phyloP scores from a whole-genome alignment of 37 sponge, comb jelly and placozoan genomes.

The Petrosia ficiformis region DNA sequence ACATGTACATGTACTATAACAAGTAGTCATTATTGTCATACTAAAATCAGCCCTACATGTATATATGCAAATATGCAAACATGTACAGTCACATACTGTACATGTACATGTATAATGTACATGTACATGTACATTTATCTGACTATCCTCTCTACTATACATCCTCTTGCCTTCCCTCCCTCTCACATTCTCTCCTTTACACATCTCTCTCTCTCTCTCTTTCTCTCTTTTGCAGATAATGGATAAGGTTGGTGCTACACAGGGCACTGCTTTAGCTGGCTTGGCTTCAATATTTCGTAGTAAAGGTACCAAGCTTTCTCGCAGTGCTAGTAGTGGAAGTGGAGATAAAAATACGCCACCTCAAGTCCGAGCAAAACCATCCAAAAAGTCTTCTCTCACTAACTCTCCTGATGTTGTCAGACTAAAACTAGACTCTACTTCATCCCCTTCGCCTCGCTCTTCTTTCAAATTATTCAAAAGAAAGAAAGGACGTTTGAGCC shows the following conservation, averaged over 20 bases:
- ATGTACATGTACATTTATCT: no score
- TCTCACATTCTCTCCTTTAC: no score
- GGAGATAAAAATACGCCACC: conserved; percentile 5
- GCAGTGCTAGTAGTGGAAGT: conserved; percentile 12
- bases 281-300: conserved; percentile 48
- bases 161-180: no score
- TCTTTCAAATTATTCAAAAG: not conserved
- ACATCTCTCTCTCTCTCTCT: no score
- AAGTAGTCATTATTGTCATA: no score
- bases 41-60: no score
- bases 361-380: conserved; percentile 9
- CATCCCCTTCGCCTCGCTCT: not conserved
- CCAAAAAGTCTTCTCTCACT: conserved; percentile 1
- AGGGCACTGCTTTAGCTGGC: conserved; percentile 50
- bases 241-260: conserved; percentile 28
- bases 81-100: no score
- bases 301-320: not conserved
- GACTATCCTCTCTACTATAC: no score
- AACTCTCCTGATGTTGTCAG: conserved; percentile 7
- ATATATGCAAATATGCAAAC: no score
- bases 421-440: not conserved
- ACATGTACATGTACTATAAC: no score
- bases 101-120: no score
- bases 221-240: conserved; percentile 35
- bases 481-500: conserved; percentile 11